Evolutionary conservation across 64 coral and sea anemone species (phyloP), one percentile per base, ranked within the genome.

Genomic region (Actinia equina): DNA sequence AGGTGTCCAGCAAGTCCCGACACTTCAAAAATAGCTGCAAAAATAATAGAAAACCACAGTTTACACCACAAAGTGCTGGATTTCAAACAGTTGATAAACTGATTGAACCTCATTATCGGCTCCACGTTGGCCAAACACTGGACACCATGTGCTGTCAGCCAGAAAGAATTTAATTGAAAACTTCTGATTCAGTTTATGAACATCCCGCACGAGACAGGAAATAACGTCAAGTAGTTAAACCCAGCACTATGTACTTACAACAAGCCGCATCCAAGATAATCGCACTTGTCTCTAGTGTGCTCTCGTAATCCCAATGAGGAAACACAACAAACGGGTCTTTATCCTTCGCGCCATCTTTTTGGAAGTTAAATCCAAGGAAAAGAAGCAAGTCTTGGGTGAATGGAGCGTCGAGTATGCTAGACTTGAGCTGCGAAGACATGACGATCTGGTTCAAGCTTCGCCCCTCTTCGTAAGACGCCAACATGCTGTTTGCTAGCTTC

Each of bases 301-400:
- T 91, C 55, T 98, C 95, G 57, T 89, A 87, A 83, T 98, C 95
- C 95, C 95, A 98, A 17, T 98, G 89, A 8, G 92, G 95, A 86
- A 98, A 98, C 41, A 98, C 62, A 19, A 98, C 89, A 89, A 91
- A 91, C 3, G 89, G 89, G 79, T 98, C 92, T 77, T 27, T 91
- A 44, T 84, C 86, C 23, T 82, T 84, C 1, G 92, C 59, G 17
- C 84, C 95, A 27, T 89, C 88, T 79, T 55, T 89, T 58, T 98
- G 89, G 65, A 98, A 98, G 83, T 94, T 91, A 86, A 98, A 98
- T 43, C 95, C 92, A 17, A 98, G 59, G 51, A 89, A 86, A 37
- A 44, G 44, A 43, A 98, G 83, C 51, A 98, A 83, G 18, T 91
- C 89, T 76, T 59, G 90, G 17, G 77, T 88, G 18, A 82, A 67